Evolutionary conservation across 2,888 invertebrate genomes (phyloP).

Genomic region (Mythimna pallens): DNA sequence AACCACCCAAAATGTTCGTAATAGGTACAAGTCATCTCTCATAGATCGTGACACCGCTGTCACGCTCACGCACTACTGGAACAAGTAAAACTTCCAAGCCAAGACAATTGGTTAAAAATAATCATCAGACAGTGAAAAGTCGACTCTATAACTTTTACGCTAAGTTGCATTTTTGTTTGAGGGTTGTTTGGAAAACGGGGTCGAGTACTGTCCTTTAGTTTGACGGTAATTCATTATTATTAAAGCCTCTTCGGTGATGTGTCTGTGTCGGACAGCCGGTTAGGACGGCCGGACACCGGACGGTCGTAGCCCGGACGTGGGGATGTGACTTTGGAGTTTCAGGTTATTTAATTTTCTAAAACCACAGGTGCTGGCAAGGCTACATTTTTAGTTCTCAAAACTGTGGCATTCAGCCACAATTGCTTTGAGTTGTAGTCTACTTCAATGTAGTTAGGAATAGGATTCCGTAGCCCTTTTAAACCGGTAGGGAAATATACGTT

Average conservation of each 20-base stretch:
- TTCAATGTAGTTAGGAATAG: not conserved
- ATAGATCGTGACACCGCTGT: slow-evolving; percentile 63
- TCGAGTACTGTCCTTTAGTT: slow-evolving; percentile 55
- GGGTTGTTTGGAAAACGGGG: slow-evolving; percentile 33
- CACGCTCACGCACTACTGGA: slow-evolving; percentile 60
- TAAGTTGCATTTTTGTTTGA: slow-evolving; percentile 24
- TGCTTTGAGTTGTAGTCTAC: slow-evolving; percentile 1
- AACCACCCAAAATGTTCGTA: slow-evolving; percentile 33
- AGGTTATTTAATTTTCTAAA: slow-evolving; percentile 25
- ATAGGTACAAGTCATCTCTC: slow-evolving; percentile 62
- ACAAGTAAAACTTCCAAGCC: slow-evolving; percentile 61
- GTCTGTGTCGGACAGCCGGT: slow-evolving; percentile 54
- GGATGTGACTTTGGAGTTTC: slow-evolving; percentile 38
- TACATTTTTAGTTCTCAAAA: slow-evolving; percentile 13
- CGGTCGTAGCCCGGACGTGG: slow-evolving; percentile 39
- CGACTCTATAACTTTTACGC: not conserved
- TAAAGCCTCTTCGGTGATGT: slow-evolving; percentile 57
- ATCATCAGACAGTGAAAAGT: slow-evolving; percentile 13
- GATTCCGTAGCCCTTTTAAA: not conserved
- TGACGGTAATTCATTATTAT: slow-evolving; percentile 64
- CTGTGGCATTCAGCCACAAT: slow-evolving; percentile 27
- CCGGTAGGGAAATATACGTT: not conserved
- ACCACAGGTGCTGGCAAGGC: slow-evolving; percentile 35
- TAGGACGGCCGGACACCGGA: slow-evolving; percentile 18
- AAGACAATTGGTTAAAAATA: slow-evolving; percentile 66